These are phyloP conservation scores for Apodemus agrarius DNA, from an alignment of 2,797 vertebrate genomes.

Conservation along the genomic window DNA sequence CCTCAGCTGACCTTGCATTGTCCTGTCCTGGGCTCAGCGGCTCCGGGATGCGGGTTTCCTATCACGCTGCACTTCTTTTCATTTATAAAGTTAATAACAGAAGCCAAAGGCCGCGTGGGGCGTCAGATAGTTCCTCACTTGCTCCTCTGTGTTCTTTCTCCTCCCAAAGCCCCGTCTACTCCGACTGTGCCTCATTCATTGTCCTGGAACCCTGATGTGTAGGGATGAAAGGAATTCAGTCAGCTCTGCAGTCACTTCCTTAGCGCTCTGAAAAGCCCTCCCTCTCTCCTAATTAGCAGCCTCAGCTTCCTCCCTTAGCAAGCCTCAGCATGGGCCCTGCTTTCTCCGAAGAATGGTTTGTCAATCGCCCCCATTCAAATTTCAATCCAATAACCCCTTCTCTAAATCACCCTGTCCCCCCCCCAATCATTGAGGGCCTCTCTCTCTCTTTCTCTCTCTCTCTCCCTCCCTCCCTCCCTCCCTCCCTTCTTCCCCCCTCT, in stretches of 20 bases:
- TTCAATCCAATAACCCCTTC: constrained; percentile 23
- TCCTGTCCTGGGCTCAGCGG: not conserved
- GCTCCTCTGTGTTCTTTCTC: not conserved
- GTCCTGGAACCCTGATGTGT: constrained; percentile 31
- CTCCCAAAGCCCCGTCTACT: not conserved
- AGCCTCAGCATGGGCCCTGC: constrained; percentile 9
- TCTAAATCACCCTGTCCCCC: not conserved
- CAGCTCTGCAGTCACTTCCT: constrained; percentile 65
- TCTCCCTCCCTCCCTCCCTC: too few species aligned
- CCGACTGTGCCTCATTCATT: constrained; percentile 24
- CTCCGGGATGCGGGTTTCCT: not conserved
- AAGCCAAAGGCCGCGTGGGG: not conserved
- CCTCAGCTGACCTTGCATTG: not conserved
- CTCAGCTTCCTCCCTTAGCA: constrained; percentile 41
- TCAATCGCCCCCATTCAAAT: constrained; percentile 15
- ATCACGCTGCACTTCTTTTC: not conserved
- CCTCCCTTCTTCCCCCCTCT: too few species aligned
- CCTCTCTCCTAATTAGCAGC: constrained; percentile 66
- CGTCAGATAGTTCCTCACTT: not conserved
- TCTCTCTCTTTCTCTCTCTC: too few species aligned
- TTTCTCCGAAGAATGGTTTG: not conserved
- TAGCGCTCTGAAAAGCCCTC: constrained; percentile 45
- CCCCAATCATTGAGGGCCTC: not conserved
- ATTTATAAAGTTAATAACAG: constrained; percentile 55
- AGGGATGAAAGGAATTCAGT: constrained; percentile 70